Evolutionary conservation across 2,888 invertebrate genomes (phyloP).

Genomic region (Sclerodermus sp.): DNA sequence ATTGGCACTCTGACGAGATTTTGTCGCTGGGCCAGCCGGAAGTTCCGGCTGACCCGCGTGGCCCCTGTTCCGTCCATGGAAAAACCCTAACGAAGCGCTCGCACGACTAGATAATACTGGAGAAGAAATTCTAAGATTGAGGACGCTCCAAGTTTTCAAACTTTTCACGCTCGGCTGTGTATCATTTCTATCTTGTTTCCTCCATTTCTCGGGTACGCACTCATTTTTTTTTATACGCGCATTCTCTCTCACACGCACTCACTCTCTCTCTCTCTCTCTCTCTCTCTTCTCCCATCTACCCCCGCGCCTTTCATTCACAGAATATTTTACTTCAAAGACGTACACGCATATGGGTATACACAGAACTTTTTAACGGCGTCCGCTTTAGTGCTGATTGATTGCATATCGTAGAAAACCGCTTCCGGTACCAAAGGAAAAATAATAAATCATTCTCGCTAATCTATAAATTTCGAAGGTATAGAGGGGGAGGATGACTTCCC

Average conservation of each 20-base stretch:
- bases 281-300: neutral
- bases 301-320: conserved; percentile 1
- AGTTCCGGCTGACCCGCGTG: neutral
- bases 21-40: no score
- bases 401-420: no score
- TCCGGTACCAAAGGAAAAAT: no score
- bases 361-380: no score
- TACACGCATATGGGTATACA: no score
- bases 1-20: conserved; percentile 16
- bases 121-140: conserved; percentile 50
- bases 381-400: no score
- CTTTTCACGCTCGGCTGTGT: neutral
- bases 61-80: conserved; percentile 2
- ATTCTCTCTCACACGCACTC: conserved; percentile 14
- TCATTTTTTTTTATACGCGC: conserved; percentile 10
- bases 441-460: no score
- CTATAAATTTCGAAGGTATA: no score
- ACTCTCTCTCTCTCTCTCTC: conserved; percentile 9
- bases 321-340: conserved; percentile 7
- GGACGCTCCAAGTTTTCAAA: conserved; percentile 33
- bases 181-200: conserved; percentile 24
- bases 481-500: no score
- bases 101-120: conserved; percentile 58
- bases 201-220: conserved; percentile 22
- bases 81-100: conserved; percentile 22